Conservation (phyloP, 2,113 vertebrate species). For the Microtus ochrogaster region DNA sequence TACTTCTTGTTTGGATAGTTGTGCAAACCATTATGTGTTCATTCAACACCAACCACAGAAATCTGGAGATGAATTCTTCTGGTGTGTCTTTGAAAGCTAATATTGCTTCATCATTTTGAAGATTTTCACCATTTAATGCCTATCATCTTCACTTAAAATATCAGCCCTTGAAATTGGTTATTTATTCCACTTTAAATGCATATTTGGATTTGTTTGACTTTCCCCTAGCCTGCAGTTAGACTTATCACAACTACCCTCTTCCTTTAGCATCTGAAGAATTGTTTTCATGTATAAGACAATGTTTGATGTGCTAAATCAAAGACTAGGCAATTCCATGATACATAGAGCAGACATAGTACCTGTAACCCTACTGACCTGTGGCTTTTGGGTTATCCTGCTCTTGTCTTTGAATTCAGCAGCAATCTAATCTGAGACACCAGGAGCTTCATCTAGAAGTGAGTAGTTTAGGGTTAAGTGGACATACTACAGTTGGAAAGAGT, state of each 20-base stretch:
- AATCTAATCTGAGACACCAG: background rate
- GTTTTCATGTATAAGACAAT: conserved; percentile 1
- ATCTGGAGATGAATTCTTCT: background rate
- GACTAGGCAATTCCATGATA: rapidly evolving
- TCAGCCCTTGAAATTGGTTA: background rate
- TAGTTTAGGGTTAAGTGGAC: background rate
- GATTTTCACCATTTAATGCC: no score
- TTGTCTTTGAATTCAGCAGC: background rate
- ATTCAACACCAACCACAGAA: background rate
- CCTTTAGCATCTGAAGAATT: background rate
- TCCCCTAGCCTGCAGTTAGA: background rate
- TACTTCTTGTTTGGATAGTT: background rate
- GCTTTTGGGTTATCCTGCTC: background rate
- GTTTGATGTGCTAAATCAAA: background rate
- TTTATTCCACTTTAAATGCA: background rate
- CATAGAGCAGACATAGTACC: background rate
- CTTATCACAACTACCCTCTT: background rate
- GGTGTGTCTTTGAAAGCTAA: background rate
- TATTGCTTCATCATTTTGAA: background rate
- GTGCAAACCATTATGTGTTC: background rate
- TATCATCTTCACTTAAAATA: background rate
- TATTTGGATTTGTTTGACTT: background rate
- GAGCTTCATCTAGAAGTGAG: background rate
- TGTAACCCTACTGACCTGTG: background rate
- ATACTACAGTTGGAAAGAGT: background rate